These are phyloP conservation scores for Felis chaus DNA, from an alignment of 2,113 vertebrate genomes.

Conservation along the genomic window DNA sequence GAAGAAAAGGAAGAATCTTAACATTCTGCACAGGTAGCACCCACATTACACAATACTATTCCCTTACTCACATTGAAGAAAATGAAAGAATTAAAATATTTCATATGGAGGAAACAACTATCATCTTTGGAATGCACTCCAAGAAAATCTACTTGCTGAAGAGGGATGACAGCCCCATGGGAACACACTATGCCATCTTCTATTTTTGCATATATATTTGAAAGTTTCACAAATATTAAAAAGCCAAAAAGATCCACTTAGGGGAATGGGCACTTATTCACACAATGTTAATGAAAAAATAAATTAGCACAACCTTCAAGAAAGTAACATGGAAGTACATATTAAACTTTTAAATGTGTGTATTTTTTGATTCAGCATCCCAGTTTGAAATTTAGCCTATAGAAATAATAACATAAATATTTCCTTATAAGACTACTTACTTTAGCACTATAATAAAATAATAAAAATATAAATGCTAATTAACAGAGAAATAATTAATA, in stretches of 20 bases:
- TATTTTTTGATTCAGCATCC: background rate
- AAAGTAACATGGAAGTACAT: background rate
- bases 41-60: background rate
- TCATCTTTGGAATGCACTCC: background rate
- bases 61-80: background rate
- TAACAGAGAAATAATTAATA: background rate
- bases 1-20: background rate
- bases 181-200: background rate
- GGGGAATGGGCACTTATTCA: background rate
- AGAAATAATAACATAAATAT: background rate
- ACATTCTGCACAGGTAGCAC: background rate
- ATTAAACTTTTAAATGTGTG: background rate
- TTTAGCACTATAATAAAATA: conserved; percentile 4
- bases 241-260: background rate
- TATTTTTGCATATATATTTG: background rate
- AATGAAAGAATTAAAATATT: background rate
- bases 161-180: background rate
- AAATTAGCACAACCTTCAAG: background rate
- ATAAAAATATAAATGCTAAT: background rate
- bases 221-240: background rate
- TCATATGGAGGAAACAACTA: background rate
- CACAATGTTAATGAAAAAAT: background rate
- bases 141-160: background rate
- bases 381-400: background rate
- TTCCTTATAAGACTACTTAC: background rate